Conservation (phyloP, 2,888 invertebrate genomes). For the Rotaria macrura region DNA sequence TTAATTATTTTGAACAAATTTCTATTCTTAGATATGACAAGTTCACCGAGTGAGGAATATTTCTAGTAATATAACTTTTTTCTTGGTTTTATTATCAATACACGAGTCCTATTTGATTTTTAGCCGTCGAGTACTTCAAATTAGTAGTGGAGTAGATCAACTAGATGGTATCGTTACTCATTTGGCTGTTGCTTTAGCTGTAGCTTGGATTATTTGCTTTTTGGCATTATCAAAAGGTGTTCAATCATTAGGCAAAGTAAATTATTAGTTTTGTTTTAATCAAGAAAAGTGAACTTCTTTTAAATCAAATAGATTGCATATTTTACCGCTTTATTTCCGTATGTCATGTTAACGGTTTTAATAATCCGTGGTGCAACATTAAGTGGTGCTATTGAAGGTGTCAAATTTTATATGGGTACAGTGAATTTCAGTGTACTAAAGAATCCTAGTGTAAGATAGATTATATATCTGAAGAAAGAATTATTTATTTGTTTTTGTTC, state of each 20-base stretch:
- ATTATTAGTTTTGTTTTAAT: no score
- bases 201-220: slow-evolving; percentile 46
- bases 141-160: slow-evolving; percentile 43
- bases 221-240: slow-evolving; percentile 46
- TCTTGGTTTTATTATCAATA: background rate
- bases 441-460: slow-evolving; percentile 57
- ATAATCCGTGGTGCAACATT: slow-evolving; percentile 68
- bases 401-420: slow-evolving; percentile 68
- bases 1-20: background rate
- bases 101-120: background rate
- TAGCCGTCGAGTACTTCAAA: slow-evolving; percentile 44
- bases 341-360: slow-evolving; percentile 55
- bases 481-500: no score
- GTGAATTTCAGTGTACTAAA: slow-evolving; percentile 61
- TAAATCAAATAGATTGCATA: slow-evolving; percentile 49
- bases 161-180: slow-evolving; percentile 43
- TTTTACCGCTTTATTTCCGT: slow-evolving; percentile 51
- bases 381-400: slow-evolving; percentile 67
- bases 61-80: slow-evolving; percentile 61
- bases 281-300: no score
- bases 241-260: slow-evolving; percentile 48
- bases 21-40: background rate
- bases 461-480: no score
- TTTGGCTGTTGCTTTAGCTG: slow-evolving; percentile 42
- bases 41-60: slow-evolving; percentile 76